Percentiles rank a stretch among this genome's conserved stretches.
phyloP scores from a whole-genome alignment of 2,797 vertebrate species.

The Gambelia wislizenii region DNA sequence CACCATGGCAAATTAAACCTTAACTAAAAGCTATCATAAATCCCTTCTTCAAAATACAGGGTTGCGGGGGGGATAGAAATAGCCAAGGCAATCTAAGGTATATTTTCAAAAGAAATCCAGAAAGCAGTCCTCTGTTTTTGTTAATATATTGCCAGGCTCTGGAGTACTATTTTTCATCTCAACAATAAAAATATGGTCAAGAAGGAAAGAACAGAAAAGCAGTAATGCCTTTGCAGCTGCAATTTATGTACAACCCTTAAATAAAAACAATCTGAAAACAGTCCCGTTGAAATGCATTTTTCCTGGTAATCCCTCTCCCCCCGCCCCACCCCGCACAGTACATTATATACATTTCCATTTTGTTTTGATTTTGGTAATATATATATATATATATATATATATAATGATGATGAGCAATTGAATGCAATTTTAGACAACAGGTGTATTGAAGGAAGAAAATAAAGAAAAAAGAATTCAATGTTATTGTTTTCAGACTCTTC shows the following conservation, averaged over 20 bases:
- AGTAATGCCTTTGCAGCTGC: constrained; percentile 77
- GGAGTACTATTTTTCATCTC: constrained; percentile 79
- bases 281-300: constrained; percentile 55
- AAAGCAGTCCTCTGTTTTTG: constrained; percentile 85
- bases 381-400: constrained; percentile 8
- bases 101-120: constrained; percentile 87
- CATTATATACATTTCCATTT: constrained; percentile 39
- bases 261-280: constrained; percentile 74
- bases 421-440: constrained; percentile 25
- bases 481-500: not conserved
- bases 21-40: constrained; percentile 78
- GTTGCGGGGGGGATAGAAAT: constrained; percentile 67
- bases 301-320: constrained; percentile 20
- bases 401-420: constrained; percentile 12
- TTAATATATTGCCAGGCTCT: constrained; percentile 87
- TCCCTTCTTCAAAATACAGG: constrained; percentile 75
- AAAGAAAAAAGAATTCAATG: constrained; percentile 21
- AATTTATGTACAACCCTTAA: constrained; percentile 80
- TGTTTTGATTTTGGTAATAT: constrained; percentile 32
- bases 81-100: constrained; percentile 81
- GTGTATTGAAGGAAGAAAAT: constrained; percentile 24
- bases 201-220: constrained; percentile 75
- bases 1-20: constrained; percentile 70
- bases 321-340: constrained; percentile 36
- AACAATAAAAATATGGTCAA: constrained; percentile 81